phyloP scores from a whole-genome alignment of 2,797 vertebrate genomes.

The Chloroceryle amazona region DNA sequence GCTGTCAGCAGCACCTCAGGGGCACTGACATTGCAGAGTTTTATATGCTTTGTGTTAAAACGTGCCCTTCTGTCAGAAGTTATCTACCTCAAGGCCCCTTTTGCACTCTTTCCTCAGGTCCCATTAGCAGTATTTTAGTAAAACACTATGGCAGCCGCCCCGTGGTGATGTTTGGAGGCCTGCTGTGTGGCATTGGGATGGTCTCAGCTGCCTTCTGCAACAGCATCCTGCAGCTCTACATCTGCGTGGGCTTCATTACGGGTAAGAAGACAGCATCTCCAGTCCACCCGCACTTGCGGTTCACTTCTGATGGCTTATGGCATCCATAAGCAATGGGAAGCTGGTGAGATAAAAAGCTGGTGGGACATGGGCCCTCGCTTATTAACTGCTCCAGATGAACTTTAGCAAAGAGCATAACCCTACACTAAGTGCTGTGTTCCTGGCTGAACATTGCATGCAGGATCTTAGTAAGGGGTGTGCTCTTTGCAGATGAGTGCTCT shows the following conservation, averaged over 20 bases:
- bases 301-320: not conserved
- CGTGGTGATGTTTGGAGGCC: conserved; percentile 85
- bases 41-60: not conserved
- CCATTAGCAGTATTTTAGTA: conserved; percentile 86
- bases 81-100: not conserved
- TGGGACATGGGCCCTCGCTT: not conserved
- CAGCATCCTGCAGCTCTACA: conserved; percentile 86
- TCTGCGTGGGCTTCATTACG: conserved; percentile 87
- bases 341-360: not conserved
- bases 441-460: accelerated
- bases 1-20: not conserved
- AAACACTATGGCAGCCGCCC: conserved; percentile 86
- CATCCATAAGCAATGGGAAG: accelerated
- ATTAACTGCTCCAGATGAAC: not conserved
- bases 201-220: conserved; percentile 84
- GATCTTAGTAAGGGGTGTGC: not conserved
- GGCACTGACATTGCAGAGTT: not conserved
- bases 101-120: conserved; percentile 73
- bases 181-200: conserved; percentile 85
- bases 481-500: not conserved
- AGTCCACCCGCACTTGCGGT: accelerated
- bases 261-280: conserved; percentile 73
- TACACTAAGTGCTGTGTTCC: accelerated
- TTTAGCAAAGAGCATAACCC: not conserved
- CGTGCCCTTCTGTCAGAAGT: not conserved